phyloP scores from a whole-genome alignment of 64 coral and sea anemone species.

The Pocillopora damicornis region DNA sequence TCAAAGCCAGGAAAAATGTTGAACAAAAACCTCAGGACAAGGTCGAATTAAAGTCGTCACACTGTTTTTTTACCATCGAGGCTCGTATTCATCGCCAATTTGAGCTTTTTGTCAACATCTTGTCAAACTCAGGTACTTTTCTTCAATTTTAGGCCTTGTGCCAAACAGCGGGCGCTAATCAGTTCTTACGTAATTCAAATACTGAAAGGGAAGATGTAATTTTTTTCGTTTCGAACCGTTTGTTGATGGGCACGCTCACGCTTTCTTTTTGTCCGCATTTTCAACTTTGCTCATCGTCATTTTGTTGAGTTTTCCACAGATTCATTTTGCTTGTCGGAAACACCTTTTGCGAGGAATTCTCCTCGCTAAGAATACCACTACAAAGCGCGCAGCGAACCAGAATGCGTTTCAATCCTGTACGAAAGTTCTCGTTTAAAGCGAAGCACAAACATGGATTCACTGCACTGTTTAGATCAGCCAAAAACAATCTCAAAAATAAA shows the following conservation, averaged over 20 bases:
- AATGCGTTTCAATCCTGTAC: slow-evolving; percentile 30
- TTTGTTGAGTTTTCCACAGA: not conserved
- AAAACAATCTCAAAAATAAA: slow-evolving; percentile 37
- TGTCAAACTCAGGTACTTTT: too few relatives aligned
- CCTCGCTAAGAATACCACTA: not conserved
- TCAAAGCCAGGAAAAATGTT: too few relatives aligned
- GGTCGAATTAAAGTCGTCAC: too few relatives aligned
- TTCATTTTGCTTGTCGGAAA: not conserved
- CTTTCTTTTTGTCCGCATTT: not conserved
- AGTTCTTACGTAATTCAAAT: too few relatives aligned
- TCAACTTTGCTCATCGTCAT: not conserved
- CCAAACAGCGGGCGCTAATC: too few relatives aligned
- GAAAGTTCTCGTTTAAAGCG: slow-evolving; percentile 69
- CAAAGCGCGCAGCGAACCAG: not conserved
- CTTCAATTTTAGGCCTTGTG: too few relatives aligned
- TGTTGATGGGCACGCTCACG: not conserved
- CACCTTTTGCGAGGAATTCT: not conserved
- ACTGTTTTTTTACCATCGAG: too few relatives aligned
- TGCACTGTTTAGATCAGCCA: slow-evolving; percentile 65
- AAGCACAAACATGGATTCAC: slow-evolving; percentile 63
- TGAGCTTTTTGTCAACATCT: too few relatives aligned
- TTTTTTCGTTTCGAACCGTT: not conserved
- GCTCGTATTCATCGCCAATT: too few relatives aligned
- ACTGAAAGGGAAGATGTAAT: not conserved
- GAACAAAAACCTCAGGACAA: too few relatives aligned